Conservation (phyloP, 2,113 vertebrate genomes). For the Cathartes aura region DNA sequence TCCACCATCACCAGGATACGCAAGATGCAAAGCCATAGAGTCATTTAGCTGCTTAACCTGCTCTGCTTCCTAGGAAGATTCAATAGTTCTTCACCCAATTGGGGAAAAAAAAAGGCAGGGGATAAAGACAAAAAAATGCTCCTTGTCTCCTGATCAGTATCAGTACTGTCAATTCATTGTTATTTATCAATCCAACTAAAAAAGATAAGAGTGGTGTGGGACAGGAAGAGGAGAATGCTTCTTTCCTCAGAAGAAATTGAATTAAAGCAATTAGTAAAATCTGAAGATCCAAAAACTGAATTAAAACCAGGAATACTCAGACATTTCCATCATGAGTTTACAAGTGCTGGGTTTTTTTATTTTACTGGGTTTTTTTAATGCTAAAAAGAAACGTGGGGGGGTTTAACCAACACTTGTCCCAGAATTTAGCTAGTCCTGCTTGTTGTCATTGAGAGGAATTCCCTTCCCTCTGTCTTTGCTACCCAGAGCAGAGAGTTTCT, state of each 20-base stretch:
- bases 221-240: neutral
- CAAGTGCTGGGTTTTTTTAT: neutral
- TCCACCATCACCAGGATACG: neutral
- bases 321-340: neutral
- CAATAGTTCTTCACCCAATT: neutral
- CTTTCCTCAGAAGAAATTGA: neutral
- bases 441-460: neutral
- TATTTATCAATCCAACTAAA: neutral
- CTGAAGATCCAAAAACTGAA: neutral
- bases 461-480: neutral
- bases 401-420: neutral
- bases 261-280: neutral
- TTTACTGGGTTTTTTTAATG: neutral
- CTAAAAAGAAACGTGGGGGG: neutral
- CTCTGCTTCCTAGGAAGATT: neutral
- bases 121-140: neutral
- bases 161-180: neutral
- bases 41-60: neutral
- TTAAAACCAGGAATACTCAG: neutral
- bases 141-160: neutral
- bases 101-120: fast-evolving
- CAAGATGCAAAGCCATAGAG: neutral
- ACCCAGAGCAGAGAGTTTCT: neutral
- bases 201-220: neutral
- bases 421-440: neutral